Evolutionary conservation across 2,888 invertebrate species (phyloP).

Genomic region (Cheilosia impressa): DNA sequence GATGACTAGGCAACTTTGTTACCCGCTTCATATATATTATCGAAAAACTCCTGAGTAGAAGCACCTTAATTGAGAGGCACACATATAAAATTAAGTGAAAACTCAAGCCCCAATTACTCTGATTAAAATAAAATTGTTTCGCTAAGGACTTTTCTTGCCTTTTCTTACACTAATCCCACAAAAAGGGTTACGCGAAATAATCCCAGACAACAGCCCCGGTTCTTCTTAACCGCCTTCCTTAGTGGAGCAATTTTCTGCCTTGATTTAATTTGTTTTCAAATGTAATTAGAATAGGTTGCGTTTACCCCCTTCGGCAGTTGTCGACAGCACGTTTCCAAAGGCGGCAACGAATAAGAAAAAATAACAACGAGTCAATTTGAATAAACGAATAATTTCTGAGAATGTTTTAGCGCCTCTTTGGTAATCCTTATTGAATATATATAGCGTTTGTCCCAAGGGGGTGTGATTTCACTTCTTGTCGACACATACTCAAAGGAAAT

Average conservation of each 20-base stretch:
- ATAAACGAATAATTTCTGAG: slow-evolving; percentile 43
- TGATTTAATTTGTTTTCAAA: slow-evolving; percentile 62
- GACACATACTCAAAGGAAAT: slow-evolving; percentile 26
- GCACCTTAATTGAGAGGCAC: background rate
- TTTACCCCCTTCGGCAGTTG: background rate
- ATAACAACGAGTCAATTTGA: slow-evolving; percentile 37
- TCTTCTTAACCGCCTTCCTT: background rate
- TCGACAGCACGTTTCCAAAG: background rate
- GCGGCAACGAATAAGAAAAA: slow-evolving; percentile 6
- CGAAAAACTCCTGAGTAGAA: background rate
- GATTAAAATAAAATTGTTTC: slow-evolving; percentile 25
- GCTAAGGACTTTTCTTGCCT: background rate
- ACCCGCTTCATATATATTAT: background rate
- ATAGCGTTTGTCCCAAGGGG: background rate
- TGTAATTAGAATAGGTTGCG: slow-evolving; percentile 40
- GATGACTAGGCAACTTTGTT: too few species aligned
- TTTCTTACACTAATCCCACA: slow-evolving; percentile 17
- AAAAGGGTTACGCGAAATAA: slow-evolving; percentile 43
- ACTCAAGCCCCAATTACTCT: slow-evolving; percentile 28
- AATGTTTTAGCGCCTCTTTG: slow-evolving; percentile 20
- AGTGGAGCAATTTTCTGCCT: background rate
- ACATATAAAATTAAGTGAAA: slow-evolving; percentile 10
- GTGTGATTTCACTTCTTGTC: slow-evolving; percentile 6
- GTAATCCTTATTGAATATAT: slow-evolving; percentile 2
- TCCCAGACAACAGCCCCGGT: slow-evolving; percentile 1